A percentile compares a stretch with the other conserved stretches of the same genome.
Evolutionary conservation across 1,140 invertebrate genomes (phyloP).

Genomic region (Maniola jurtina): DNA sequence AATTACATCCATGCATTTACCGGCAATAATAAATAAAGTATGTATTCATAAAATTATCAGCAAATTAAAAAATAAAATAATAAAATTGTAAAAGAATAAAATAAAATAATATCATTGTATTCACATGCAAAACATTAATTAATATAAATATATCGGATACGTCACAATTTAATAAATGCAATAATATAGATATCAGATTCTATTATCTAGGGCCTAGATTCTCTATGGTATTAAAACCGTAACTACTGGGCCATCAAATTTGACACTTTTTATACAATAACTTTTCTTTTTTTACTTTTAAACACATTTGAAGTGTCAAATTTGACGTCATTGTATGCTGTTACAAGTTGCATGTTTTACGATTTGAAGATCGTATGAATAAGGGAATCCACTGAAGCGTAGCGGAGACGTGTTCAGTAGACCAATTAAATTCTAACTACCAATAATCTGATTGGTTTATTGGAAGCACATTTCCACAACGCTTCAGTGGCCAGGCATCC

Average conservation of each 20-base stretch:
- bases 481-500: too few species aligned
- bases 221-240: neutral
- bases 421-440: too few species aligned
- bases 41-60: conserved; percentile 40
- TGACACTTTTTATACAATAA: neutral
- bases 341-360: too few species aligned
- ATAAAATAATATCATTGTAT: conserved; percentile 70
- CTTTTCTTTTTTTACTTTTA: too few species aligned
- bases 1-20: conserved; percentile 56
- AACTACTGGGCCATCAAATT: neutral
- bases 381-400: too few species aligned
- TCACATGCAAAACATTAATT: conserved; percentile 25
- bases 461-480: too few species aligned
- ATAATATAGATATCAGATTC: conserved; percentile 30
- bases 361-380: neutral
- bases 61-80: conserved; percentile 48
- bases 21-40: conserved; percentile 39
- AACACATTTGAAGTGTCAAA: too few species aligned
- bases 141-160: conserved; percentile 43
- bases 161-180: conserved; percentile 62
- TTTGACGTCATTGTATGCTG: too few species aligned
- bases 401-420: too few species aligned
- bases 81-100: conserved; percentile 60
- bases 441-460: too few species aligned
- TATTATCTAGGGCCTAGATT: neutral